Evolutionary conservation across 1,140 invertebrate species (phyloP).

Genomic region (Chionoecetes opilio): DNA sequence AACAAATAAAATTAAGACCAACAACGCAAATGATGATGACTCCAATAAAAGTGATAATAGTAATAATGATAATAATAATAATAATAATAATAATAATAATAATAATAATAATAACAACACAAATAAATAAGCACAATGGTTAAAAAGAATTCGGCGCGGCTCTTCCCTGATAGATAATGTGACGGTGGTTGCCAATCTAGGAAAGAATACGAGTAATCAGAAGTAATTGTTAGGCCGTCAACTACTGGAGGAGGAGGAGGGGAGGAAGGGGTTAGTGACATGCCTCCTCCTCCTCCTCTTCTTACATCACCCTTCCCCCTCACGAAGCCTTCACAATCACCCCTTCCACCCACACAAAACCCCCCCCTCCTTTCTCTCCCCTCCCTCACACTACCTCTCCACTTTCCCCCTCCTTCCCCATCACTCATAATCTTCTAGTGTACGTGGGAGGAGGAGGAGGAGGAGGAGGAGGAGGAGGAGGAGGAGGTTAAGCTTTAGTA

Average conservation of each 20-base stretch:
- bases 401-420: neutral
- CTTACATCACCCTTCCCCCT: neutral
- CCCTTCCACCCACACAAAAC: neutral
- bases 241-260: neutral
- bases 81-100: too few species aligned
- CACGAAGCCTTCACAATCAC: neutral
- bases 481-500: neutral
- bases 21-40: too few species aligned
- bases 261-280: neutral
- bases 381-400: neutral
- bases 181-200: neutral
- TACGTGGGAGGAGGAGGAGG: slow-evolving; percentile 29
- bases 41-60: too few species aligned
- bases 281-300: neutral
- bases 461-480: neutral
- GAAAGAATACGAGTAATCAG: neutral
- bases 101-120: neutral
- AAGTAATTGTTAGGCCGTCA: neutral
- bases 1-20: too few species aligned
- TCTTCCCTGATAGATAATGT: too few species aligned
- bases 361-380: neutral
- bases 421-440: neutral
- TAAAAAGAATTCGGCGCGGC: too few species aligned
- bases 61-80: too few species aligned
- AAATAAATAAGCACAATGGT: neutral